Percentiles rank a stretch among this genome's conserved stretches.
These are phyloP conservation scores for Acronicta psi DNA, from an alignment of 2,888 invertebrate genomes.

Conservation along the genomic window DNA sequence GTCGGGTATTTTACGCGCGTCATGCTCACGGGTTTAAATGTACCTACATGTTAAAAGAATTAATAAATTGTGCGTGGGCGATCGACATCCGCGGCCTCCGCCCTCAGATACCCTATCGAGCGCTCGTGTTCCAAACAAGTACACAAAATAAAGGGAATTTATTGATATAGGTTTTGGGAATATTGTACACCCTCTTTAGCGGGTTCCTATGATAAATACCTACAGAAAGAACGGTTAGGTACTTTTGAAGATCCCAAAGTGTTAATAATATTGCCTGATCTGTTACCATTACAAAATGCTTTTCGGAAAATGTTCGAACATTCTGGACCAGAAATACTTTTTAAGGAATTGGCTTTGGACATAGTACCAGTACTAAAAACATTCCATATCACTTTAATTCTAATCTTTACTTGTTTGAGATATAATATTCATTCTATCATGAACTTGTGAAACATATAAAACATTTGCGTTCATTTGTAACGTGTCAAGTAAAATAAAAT, in stretches of 20 bases:
- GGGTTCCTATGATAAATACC: conserved; percentile 13
- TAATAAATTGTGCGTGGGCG: conserved; percentile 29
- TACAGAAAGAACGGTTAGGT: conserved; percentile 7
- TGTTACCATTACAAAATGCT: not conserved
- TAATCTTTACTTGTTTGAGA: no score
- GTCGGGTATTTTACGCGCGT: conserved; percentile 6
- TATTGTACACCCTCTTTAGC: conserved; percentile 27
- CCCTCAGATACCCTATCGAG: conserved; percentile 21
- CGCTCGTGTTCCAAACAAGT: conserved; percentile 17
- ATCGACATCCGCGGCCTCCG: conserved; percentile 18
- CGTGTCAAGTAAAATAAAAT: conserved; percentile 21
- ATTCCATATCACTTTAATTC: no score
- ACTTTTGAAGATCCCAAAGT: conserved; percentile 18
- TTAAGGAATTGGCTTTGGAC: no score
- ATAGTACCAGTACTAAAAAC: no score
- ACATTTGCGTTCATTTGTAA: not conserved
- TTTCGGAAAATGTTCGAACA: not conserved
- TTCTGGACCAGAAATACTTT: not conserved
- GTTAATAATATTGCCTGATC: conserved; percentile 1
- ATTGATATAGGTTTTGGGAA: conserved; percentile 37
- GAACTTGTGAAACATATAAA: no score
- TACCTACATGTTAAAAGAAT: conserved; percentile 22
- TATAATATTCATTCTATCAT: no score
- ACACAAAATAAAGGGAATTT: conserved; percentile 42
- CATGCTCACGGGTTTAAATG: conserved; percentile 14